A percentile compares a stretch with the other conserved stretches of the same genome.
Evolutionary conservation across 1,140 invertebrate species (phyloP).

Genomic region (Aphaenogaster rudis): DNA sequence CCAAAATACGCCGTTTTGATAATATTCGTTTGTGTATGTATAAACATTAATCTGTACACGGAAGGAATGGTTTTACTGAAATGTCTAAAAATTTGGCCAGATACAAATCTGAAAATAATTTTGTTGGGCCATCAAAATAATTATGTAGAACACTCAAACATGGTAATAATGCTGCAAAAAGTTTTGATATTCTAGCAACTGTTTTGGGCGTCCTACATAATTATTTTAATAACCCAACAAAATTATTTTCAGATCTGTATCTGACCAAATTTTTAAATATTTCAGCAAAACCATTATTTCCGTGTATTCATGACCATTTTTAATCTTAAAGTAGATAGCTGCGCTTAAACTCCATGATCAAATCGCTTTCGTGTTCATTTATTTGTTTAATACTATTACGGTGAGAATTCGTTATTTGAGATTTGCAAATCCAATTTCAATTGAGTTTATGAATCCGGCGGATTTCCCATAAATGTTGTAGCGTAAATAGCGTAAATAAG

Average conservation of each 20-base stretch:
- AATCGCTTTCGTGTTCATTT: constrained; percentile 1
- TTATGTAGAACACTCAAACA: too few relatives aligned
- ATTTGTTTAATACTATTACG: background rate
- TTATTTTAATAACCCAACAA: too few relatives aligned
- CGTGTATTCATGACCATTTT: constrained; percentile 1
- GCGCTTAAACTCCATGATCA: constrained; percentile 5
- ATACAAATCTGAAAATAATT: too few relatives aligned
- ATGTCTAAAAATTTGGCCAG: too few relatives aligned
- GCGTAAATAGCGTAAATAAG: background rate
- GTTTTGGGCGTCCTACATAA: too few relatives aligned
- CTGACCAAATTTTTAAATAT: too few relatives aligned
- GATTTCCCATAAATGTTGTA: background rate
- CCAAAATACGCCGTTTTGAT: background rate
- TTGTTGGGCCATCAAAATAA: too few relatives aligned
- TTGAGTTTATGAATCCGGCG: background rate
- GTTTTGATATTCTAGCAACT: too few relatives aligned
- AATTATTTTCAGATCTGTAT: too few relatives aligned
- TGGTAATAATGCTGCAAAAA: too few relatives aligned
- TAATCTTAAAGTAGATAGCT: background rate
- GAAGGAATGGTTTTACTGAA: too few relatives aligned
- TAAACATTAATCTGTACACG: background rate
- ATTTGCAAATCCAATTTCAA: constrained; percentile 39
- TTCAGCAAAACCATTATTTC: too few relatives aligned
- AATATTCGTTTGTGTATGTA: background rate
- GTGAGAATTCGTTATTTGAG: background rate